Percentiles rank a stretch among this genome's conserved stretches.
phyloP scores from a whole-genome alignment of 2,113 vertebrate species.

The Solenodon paradoxus region DNA sequence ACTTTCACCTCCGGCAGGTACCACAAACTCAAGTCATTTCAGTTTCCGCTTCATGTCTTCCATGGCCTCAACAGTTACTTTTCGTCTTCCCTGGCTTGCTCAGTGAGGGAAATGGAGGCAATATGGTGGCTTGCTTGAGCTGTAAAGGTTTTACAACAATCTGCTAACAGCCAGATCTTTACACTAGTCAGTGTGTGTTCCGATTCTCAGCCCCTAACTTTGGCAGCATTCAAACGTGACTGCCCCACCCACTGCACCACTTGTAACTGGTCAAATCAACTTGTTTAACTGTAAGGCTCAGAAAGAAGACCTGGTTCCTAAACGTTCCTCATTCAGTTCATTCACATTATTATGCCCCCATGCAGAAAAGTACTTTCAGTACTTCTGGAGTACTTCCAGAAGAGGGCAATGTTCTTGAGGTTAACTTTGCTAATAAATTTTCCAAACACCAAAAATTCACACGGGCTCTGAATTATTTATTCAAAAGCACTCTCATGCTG shows the following conservation, averaged over 20 bases:
- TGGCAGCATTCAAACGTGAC: not conserved
- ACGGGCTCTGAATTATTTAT: slow-evolving; percentile 63
- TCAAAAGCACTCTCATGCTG: slow-evolving; percentile 40
- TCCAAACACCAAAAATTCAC: slow-evolving; percentile 56
- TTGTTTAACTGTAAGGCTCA: not conserved
- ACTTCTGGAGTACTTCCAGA: slow-evolving; percentile 46
- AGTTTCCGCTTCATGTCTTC: not conserved
- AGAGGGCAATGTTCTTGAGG: slow-evolving; percentile 45
- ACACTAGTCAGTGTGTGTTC: not conserved
- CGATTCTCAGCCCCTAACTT: not conserved
- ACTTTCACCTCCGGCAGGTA: not conserved
- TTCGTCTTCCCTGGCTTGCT: not conserved
- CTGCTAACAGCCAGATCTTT: not conserved
- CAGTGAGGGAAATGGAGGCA: not conserved
- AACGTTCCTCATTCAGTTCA: not conserved
- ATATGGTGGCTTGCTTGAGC: not conserved
- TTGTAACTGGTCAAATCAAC: not conserved
- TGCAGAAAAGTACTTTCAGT: not conserved
- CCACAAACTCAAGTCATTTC: not conserved
- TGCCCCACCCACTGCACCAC: not conserved
- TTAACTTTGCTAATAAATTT: slow-evolving; percentile 56
- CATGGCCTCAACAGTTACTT: not conserved
- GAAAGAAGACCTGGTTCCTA: not conserved
- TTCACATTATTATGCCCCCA: not conserved
- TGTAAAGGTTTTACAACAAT: not conserved